Base-by-base conservation (phyloP, 2,888 invertebrate genomes). In the Cabera pusaria region DNA sequence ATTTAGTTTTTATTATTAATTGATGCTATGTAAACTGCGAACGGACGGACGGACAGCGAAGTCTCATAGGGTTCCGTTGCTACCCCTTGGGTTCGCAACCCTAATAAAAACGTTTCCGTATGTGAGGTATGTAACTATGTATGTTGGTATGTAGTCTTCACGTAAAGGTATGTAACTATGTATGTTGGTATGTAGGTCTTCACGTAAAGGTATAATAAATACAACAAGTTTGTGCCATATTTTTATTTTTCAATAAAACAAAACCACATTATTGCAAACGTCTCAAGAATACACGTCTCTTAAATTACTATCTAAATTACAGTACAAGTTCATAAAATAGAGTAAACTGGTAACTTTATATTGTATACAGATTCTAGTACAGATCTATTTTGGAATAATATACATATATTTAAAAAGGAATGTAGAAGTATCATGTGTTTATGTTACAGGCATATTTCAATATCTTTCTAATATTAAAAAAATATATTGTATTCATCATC, bases 201-300 rank as follows among this genome's bases (percentile, higher is more conserved):
- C 14, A 14, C 14, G 14, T 14, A 2, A 14, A 14, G 14, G 14
- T 14, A n/a, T n/a, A 14, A 14, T 27, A 44, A 51, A 54, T 45
- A 44, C 58, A 52, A 54, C 27, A 32, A 25, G 19, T 33, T 77
- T 81, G 82, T 84, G 82, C 80, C 79, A 78, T 78, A 76, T 74
- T 55, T 81, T 81, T 79, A 74, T 76, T 74, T 67, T 72, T 73
- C 61, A 64, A 59, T 69, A 62, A 76, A 79, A 80, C 74, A 80
- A 75, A 71, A 70, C 69, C 69, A 71, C 62, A 56, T 75, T 72
- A 76, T 73, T 76, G 76, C 77, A 60, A 56, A 58, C 72, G 65
- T 72, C 71, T 67, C 72, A 73, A 64, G 58, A 58, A 54, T 51
- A 54, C 38, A 43, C 36, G 24, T 38, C 20, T 42, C 31, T 36